Base-by-base conservation (phyloP, 2,888 invertebrate species). In the Crematogaster levior region DNA sequence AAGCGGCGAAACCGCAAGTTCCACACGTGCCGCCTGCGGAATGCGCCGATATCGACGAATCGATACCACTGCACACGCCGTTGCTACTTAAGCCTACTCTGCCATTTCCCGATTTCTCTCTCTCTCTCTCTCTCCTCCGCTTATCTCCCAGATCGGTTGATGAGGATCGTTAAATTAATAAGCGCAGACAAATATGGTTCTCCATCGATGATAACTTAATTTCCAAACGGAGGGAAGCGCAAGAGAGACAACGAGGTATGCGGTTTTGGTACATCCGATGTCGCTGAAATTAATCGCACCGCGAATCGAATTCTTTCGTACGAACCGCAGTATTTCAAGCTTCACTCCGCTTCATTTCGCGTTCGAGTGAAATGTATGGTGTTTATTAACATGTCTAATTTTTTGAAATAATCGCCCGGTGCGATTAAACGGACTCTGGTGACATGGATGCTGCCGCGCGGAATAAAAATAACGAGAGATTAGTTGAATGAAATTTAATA, bases 1-100 rank as follows among this genome's bases (percentile, higher is more conserved):
- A 48, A 66, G 73, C 73, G 60, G 51, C 61, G 80, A 80, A 83
- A 80, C 83, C 83, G 60, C 80, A 80, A 60, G 83, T 80, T 83
- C 80, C 79, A 43, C 53, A 58, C 65, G 48, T 61, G 40, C 65
- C 30, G 60, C 60, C 37, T 51, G 75, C 73, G 73, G 58, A 63
- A 61, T 66, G 72, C 60, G 43, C 24, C 34, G 80, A 83, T 73
- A 83, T 66, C 80, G 83, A 83, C 80, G 53, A 73, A 80, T 83
- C 73, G 58, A 83, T 80, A 83, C n/a, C 34, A 18, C 58, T 4
- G 24, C 18, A n/a, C 72, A 27, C 63, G 34, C 18, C 37, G 63
- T 51, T 63, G 24, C 48, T 74, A 75, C 37, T 75, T 75, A 63
- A 63, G 48, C 21, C 18, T 21, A 40, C 18, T 18, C 63, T 12